A percentile compares a stretch with the other conserved stretches of the same genome.
Evolutionary conservation across 2,797 vertebrate genomes (phyloP).

Genomic region (Sardinella longiceps): DNA sequence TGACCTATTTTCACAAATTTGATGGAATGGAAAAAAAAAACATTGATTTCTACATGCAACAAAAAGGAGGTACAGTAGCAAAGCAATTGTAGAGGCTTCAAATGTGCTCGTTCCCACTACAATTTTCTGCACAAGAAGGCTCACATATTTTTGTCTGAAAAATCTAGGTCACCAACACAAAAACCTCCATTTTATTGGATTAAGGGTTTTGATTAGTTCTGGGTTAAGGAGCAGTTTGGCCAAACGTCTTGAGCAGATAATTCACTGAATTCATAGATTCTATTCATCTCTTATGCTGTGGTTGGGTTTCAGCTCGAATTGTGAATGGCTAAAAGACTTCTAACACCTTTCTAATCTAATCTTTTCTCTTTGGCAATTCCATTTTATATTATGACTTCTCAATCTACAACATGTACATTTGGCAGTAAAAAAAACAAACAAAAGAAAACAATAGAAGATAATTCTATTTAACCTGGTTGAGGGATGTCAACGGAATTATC

Average conservation of each 20-base stretch:
- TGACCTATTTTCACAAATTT: neutral
- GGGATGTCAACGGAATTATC: neutral
- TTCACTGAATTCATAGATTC: neutral
- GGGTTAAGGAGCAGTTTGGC: neutral
- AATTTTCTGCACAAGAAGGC: neutral
- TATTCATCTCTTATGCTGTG: neutral
- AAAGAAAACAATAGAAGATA: neutral
- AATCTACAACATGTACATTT: neutral
- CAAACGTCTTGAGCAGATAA: neutral
- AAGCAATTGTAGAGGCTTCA: neutral
- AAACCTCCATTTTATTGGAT: neutral
- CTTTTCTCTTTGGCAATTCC: neutral
- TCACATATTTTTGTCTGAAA: neutral
- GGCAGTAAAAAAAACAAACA: neutral
- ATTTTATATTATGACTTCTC: neutral
- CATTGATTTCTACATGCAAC: neutral
- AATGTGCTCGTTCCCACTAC: neutral
- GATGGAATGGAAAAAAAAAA: neutral
- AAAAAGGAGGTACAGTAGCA: neutral
- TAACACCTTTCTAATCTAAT: no score
- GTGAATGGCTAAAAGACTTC: neutral
- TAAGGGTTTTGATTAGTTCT: neutral
- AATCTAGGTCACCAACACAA: neutral
- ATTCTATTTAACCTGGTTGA: neutral
- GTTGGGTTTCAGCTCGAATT: neutral